Percentiles rank a stretch among this genome's conserved stretches.
phyloP scores from a whole-genome alignment of 1,140 invertebrate species.

The Cydia amplana region DNA sequence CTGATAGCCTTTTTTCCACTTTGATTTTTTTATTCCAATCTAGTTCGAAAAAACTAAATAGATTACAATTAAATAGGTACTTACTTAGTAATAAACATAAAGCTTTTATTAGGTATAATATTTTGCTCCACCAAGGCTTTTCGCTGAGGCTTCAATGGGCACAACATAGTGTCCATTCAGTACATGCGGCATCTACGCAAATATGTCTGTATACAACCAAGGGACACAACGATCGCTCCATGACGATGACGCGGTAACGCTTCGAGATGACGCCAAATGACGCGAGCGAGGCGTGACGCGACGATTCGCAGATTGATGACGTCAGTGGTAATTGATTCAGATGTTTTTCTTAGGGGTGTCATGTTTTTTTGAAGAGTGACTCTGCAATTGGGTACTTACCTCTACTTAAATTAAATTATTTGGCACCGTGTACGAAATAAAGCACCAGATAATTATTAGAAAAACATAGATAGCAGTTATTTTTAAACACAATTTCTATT shows the following conservation, averaged over 20 bases:
- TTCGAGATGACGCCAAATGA: slow-evolving; percentile 34
- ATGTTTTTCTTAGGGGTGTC: slow-evolving; percentile 55
- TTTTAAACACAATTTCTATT: too few species aligned
- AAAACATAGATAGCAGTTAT: too few species aligned
- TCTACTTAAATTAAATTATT: too few species aligned
- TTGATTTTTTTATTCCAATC: too few species aligned
- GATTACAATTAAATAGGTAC: too few species aligned
- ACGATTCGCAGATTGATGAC: slow-evolving; percentile 54
- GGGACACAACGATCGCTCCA: slow-evolving; percentile 56
- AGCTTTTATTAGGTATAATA: not conserved
- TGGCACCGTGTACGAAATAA: too few species aligned
- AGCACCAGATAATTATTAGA: too few species aligned
- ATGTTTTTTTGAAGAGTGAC: slow-evolving; percentile 30
- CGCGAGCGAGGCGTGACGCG: not conserved
- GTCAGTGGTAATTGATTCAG: slow-evolving; percentile 61
- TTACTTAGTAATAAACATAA: not conserved
- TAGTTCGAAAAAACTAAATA: too few species aligned
- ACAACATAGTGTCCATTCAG: not conserved
- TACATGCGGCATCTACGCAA: not conserved
- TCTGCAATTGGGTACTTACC: too few species aligned
- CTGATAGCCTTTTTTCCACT: too few species aligned
- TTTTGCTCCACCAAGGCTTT: not conserved
- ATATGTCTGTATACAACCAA: not conserved
- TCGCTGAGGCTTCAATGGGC: not conserved
- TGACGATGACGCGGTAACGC: slow-evolving; percentile 58